A percentile compares a stretch with the other conserved stretches of the same genome.
Evolutionary conservation across 1,140 invertebrate genomes (phyloP).

Genomic region (Halictus rubicundus): DNA sequence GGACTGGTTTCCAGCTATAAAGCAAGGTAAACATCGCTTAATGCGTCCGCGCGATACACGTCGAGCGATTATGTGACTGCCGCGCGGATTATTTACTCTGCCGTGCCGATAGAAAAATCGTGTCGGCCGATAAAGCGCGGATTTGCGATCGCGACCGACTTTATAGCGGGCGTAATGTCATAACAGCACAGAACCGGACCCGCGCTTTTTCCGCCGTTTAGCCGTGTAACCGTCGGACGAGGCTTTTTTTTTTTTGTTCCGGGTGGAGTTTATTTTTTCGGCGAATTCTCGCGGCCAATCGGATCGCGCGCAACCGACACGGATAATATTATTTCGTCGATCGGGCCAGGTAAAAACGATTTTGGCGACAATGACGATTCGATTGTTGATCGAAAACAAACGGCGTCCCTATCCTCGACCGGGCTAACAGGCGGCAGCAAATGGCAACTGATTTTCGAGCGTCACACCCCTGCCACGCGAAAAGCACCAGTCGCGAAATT

Average conservation of each 20-base stretch:
- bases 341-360: constrained; percentile 23
- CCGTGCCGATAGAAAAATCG: constrained; percentile 4
- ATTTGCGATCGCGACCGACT: background rate
- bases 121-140: background rate
- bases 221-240: constrained; percentile 14
- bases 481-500: constrained; percentile 3
- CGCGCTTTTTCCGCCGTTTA: constrained; percentile 4
- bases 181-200: constrained; percentile 18
- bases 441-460: background rate
- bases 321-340: constrained; percentile 44
- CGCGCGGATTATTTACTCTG: constrained; percentile 12
- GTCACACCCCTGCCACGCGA: background rate
- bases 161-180: constrained; percentile 19
- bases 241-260: background rate
- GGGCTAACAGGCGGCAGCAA: constrained; percentile 4
- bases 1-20: background rate
- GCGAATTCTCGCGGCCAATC: background rate
- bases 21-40: constrained; percentile 5
- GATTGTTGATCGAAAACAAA: constrained; percentile 49
- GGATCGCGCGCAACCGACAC: constrained; percentile 16
- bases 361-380: constrained; percentile 44
- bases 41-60: background rate
- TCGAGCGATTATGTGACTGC: constrained; percentile 13
- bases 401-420: background rate
- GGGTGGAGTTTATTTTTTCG: background rate